Base-by-base conservation (phyloP, 2,797 vertebrate species). In the Tympanoctomys barrerae region DNA sequence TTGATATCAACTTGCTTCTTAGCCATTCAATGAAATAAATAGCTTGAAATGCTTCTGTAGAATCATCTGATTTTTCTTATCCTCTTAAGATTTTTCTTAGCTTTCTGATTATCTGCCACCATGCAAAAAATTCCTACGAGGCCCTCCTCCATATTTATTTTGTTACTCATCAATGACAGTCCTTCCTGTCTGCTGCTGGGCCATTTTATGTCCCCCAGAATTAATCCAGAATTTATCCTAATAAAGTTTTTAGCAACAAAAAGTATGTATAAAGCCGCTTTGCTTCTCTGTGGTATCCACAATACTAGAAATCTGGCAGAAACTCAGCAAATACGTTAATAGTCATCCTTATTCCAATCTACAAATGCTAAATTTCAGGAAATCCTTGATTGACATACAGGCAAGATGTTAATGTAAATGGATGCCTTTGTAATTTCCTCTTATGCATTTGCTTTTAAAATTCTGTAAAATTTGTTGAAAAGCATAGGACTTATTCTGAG, bases 331-430 rank as follows among this genome's bases (percentile, higher is more conserved):
- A 22, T 33, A 22, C 36, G 68, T 31, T 78, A 3, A 75, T 12
- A 95, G 39, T 11, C 93, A 90, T 75, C 42, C 10, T 80, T 52
- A 87, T 18, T 89, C 33, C 24, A 59, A 18, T 90, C 7, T 68
- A 1, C 42, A 80, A 24, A 78, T n/a, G 22, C 9, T 68, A 88
- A 79, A 52, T 79, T 96, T 97, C 61, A 94, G 86, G n/a, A 89
- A 87, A 94, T 1, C 4, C 28, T 94, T 92, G 33, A 70, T 3
- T 91, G 49, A 89, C 21, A 87, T 59, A 71, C 52, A 10, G 9
- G 8, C 19, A 79, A 91, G 39, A 81, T 36, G 3, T 83, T 71
- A 75, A 92, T 16, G n/a, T 49, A 66, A 71, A 52, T 84, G 59
- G 7, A 81, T 42, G 11, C 39, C 31, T 95, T 87, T 81, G 46